A percentile compares a stretch with the other conserved stretches of the same genome.
Evolutionary conservation across 2,888 invertebrate species (phyloP).

Genomic region (Pandemis heparana): DNA sequence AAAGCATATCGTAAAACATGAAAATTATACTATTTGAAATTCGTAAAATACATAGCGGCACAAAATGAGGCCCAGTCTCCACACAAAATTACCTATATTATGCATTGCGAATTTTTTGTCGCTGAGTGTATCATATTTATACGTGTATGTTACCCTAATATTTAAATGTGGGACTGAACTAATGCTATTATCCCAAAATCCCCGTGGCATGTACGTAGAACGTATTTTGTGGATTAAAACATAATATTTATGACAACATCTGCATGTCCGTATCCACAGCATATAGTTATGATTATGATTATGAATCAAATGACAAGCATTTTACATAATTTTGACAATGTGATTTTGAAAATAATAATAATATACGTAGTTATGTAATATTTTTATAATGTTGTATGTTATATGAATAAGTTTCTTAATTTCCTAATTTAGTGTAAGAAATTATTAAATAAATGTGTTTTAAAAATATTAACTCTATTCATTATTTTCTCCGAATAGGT

Average conservation of each 20-base stretch:
- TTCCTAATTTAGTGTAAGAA: neutral
- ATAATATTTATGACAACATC: neutral
- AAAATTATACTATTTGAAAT: too few relatives aligned
- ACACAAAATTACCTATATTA: too few relatives aligned
- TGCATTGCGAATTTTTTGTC: too few relatives aligned
- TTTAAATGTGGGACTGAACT: neutral
- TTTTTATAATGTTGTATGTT: neutral
- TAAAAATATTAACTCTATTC: neutral
- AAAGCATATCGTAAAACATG: too few relatives aligned
- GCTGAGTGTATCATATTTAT: too few relatives aligned
- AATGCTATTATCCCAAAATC: neutral
- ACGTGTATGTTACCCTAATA: neutral
- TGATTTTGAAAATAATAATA: neutral
- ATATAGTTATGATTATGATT: neutral
- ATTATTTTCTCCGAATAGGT: neutral
- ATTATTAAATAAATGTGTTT: conserved; percentile 2
- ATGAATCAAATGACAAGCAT: neutral
- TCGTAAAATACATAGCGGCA: too few relatives aligned
- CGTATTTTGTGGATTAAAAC: neutral
- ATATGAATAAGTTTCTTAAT: neutral
- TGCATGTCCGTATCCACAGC: neutral
- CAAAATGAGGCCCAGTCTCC: too few relatives aligned
- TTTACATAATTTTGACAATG: neutral
- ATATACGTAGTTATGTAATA: neutral
- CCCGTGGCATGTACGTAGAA: neutral